These are phyloP conservation scores for Rattus norvegicus DNA, from an alignment of 2,113 vertebrate genomes.

Conservation along the genomic window DNA sequence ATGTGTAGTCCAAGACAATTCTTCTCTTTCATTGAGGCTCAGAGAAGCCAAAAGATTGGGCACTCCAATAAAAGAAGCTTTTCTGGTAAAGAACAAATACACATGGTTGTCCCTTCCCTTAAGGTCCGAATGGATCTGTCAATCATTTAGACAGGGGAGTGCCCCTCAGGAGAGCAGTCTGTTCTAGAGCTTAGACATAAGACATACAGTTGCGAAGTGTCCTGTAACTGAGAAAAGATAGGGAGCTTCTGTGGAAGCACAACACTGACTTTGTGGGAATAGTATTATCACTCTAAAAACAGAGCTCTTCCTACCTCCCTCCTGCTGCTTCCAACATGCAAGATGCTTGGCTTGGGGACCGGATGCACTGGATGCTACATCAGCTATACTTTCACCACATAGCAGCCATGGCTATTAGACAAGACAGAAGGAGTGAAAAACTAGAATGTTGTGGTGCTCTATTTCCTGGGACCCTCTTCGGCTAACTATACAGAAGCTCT, in stretches of 20 bases:
- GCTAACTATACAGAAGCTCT: neutral
- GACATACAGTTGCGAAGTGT: neutral
- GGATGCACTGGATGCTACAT: neutral
- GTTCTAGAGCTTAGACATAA: neutral
- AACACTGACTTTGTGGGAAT: neutral
- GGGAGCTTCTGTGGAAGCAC: neutral
- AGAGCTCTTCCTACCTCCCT: neutral
- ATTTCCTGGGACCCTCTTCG: neutral
- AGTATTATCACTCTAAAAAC: neutral
- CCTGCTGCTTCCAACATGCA: neutral
- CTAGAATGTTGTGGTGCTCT: neutral
- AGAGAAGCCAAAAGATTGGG: neutral
- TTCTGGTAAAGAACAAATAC: neutral
- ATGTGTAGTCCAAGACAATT: neutral
- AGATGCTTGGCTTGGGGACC: neutral
- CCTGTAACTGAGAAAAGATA: conserved; percentile 3
- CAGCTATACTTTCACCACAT: neutral
- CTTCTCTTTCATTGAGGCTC: neutral
- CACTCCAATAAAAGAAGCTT: neutral
- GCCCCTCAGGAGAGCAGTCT: neutral
- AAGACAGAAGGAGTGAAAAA: neutral
- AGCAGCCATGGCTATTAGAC: neutral
- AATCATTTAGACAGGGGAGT: neutral
- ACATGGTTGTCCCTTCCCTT: neutral
- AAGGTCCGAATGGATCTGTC: neutral